These are phyloP conservation scores for Actenoides lindsayi DNA, from an alignment of 2,113 vertebrate genomes.

Conservation along the genomic window DNA sequence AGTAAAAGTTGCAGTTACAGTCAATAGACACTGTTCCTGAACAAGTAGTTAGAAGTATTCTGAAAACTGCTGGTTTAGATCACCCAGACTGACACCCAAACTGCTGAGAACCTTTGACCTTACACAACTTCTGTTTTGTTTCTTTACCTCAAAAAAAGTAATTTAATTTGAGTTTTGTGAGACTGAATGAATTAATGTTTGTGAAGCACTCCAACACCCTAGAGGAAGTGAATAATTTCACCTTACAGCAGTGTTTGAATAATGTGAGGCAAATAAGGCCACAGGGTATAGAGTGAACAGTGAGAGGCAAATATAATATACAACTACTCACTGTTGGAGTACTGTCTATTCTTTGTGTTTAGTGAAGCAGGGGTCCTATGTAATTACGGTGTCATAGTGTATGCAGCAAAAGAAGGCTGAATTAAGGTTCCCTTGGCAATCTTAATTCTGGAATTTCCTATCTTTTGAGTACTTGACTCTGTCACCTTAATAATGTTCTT, in stretches of 20 bases:
- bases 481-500: background rate
- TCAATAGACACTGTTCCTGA: background rate
- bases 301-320: background rate
- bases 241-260: background rate
- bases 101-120: background rate
- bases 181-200: background rate
- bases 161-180: background rate
- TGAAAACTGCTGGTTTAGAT: background rate
- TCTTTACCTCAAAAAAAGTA: background rate
- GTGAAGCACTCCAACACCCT: background rate
- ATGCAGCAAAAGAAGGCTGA: background rate
- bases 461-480: slow-evolving; percentile 7
- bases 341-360: background rate
- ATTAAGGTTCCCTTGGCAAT: background rate
- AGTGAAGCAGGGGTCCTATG: background rate
- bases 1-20: background rate
- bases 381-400: background rate
- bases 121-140: background rate
- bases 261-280: background rate
- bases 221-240: slow-evolving; percentile 8
- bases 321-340: background rate
- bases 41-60: background rate
- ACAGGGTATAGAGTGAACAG: background rate
- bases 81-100: background rate
- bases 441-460: background rate